Conservation (phyloP, 2,888 invertebrate species). For the Cerastis rubricosa region DNA sequence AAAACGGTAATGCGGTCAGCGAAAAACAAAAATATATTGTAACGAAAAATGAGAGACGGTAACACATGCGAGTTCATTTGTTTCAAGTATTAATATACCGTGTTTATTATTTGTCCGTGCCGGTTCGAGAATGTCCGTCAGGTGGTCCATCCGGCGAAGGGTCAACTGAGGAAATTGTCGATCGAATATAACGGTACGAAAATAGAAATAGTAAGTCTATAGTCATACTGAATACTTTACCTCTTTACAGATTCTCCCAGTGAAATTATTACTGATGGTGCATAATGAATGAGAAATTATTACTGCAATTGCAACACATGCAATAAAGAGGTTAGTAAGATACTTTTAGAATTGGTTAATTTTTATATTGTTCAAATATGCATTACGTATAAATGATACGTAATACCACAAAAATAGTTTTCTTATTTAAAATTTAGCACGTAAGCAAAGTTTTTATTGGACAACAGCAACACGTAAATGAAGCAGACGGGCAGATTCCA, state of each 20-base stretch:
- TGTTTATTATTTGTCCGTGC: constrained; percentile 46
- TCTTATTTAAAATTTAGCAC: background rate
- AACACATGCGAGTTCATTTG: constrained; percentile 72
- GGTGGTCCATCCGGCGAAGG: constrained; percentile 35
- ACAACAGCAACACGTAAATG: constrained; percentile 17
- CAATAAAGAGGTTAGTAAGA: background rate
- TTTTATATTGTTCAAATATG: background rate
- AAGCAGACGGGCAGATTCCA: constrained; percentile 33
- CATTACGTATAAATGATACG: background rate
- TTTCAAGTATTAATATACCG: constrained; percentile 47
- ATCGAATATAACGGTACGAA: constrained; percentile 11
- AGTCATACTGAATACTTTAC: constrained; percentile 9
- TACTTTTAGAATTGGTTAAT: constrained; percentile 1
- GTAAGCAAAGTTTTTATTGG: constrained; percentile 14
- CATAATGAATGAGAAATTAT: background rate
- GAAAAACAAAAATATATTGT: constrained; percentile 75
- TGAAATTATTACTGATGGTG: constrained; percentile 5
- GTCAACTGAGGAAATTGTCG: constrained; percentile 21
- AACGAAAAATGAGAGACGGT: constrained; percentile 71
- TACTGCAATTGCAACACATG: background rate
- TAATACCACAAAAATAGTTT: background rate
- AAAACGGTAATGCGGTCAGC: constrained; percentile 76
- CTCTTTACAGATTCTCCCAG: background rate
- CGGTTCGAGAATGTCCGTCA: constrained; percentile 35
- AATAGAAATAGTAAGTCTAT: constrained; percentile 5